These are phyloP conservation scores for Psittacus erithacus DNA, from an alignment of 2,113 vertebrate genomes.

Conservation along the genomic window DNA sequence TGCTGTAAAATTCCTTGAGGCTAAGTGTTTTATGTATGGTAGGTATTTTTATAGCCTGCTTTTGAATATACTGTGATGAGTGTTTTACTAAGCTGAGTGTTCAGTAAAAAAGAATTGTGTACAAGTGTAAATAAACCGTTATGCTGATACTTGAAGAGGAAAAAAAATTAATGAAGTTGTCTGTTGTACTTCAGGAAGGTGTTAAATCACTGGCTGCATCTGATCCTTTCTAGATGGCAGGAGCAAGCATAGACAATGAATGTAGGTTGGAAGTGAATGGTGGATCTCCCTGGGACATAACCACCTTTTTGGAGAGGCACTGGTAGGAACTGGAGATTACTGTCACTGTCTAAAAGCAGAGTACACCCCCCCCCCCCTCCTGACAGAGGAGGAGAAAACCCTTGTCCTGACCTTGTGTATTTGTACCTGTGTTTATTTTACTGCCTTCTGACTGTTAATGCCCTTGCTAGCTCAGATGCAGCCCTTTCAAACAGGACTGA, in stretches of 20 bases:
- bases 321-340: not conserved
- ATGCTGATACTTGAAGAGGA: conserved; percentile 64
- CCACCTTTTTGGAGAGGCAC: not conserved
- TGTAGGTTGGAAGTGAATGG: not conserved
- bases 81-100: conserved; percentile 5
- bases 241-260: not conserved
- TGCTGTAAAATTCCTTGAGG: conserved; percentile 50
- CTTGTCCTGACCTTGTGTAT: not conserved
- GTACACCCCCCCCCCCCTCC: rapidly evolving
- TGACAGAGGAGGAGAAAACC: not conserved
- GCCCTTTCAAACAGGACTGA: not conserved
- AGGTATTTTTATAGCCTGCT: conserved; percentile 63
- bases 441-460: not conserved
- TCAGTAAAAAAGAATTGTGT: conserved; percentile 14
- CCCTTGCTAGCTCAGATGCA: conserved; percentile 7
- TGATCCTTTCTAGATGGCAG: not conserved
- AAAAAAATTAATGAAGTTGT: not conserved
- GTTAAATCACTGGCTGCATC: not conserved
- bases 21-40: conserved; percentile 55
- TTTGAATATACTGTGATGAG: conserved; percentile 54
- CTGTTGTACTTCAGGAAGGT: not conserved
- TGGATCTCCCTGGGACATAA: rapidly evolving
- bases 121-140: conserved; percentile 62
- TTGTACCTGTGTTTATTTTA: not conserved
- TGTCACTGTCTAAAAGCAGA: not conserved